Evolutionary conservation across 2,888 invertebrate species (phyloP), one percentile per base, ranked within the genome.

Genomic region (Gymnoscelis rufifasciata): DNA sequence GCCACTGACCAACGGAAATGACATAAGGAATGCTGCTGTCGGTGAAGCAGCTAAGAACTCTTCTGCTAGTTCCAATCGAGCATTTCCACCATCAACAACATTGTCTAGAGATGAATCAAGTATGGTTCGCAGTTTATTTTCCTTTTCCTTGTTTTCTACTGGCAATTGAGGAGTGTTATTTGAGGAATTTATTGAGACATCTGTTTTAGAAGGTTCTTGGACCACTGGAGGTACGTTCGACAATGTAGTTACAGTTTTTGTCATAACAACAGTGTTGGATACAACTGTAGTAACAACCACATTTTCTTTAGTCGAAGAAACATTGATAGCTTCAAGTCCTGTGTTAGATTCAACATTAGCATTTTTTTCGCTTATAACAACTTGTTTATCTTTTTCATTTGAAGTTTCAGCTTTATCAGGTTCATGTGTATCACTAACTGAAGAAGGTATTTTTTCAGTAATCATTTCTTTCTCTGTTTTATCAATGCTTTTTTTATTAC

Each of bases 11-110:
- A 94, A 74, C 0, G 94, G 94, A 64, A 94, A 94, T 1, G 93
- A 92, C 82, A 93, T 90, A 7, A 94, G 79, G 68, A 94, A 94
- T 1, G 94, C 94, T 8, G 94, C 94, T 1, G 94, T 94, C 3
- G 94, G 94, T 1, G 94, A 94, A 39, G 88, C 86, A 42, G 89
- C 88, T 55, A 88, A 60, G 62, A 88, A 83, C 51, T 88, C 88
- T 66, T 88, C 88, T 1, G 88, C 91, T 56, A 91, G 74, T 66
- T 91, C 91, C 56, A 91, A 81, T 19, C 90, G 81, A 37, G 90
- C 90, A 58, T 90, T 89, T 11, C 90, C 90, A 33, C 86, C 89
- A 54, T 88, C 86, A 1, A 81, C 83, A 39, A 71, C 72, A 57
- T 72, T 76, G 52, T 87, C 88, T 51, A 88, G 62, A 14, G 78